Conservation (phyloP, 2,797 vertebrate species). For the Oreortyx pictus region DNA sequence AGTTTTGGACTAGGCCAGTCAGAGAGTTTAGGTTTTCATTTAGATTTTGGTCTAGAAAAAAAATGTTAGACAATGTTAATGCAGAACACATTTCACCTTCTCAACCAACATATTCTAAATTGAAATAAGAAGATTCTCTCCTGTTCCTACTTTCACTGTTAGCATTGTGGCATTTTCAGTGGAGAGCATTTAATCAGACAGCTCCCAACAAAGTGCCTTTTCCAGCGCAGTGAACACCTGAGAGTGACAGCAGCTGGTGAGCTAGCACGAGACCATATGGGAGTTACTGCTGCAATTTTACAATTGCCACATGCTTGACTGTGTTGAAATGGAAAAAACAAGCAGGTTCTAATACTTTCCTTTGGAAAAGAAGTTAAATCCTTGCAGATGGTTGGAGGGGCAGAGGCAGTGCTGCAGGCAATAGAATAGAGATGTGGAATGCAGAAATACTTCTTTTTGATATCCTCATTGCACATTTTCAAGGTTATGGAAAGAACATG, state of each 20-base stretch:
- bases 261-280: background rate
- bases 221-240: background rate
- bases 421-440: background rate
- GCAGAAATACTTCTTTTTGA: background rate
- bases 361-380: background rate
- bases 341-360: background rate
- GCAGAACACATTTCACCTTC: background rate
- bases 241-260: background rate
- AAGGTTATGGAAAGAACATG: background rate
- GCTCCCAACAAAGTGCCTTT: background rate
- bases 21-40: background rate
- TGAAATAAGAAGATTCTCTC: background rate
- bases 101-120: background rate
- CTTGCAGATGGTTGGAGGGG: background rate
- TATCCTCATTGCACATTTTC: background rate
- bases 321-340: background rate
- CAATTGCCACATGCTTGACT: background rate
- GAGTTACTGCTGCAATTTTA: background rate
- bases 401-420: background rate
- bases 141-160: background rate
- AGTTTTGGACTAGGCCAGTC: background rate
- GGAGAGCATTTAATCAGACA: conserved; percentile 16
- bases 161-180: background rate
- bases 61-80: background rate
- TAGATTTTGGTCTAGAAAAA: background rate